Evolutionary conservation across 2,797 vertebrate genomes (phyloP).

Genomic region (Sebastes trivittatus): DNA sequence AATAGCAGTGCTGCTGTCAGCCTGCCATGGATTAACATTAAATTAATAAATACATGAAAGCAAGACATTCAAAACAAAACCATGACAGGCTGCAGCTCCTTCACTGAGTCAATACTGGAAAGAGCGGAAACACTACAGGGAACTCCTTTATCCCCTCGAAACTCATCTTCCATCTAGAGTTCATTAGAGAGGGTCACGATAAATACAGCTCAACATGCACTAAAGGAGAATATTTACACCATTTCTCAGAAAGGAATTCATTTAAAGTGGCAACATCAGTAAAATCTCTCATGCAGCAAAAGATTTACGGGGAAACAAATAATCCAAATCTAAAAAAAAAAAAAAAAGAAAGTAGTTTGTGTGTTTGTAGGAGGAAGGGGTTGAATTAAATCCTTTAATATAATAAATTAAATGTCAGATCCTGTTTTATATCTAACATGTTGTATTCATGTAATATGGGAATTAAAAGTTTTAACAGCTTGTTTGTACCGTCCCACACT

Average conservation of each 20-base stretch:
- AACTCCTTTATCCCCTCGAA: not conserved
- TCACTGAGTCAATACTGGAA: not conserved
- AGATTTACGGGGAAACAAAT: not conserved
- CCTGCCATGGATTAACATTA: not conserved
- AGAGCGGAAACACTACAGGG: not conserved
- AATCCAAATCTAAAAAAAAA: not conserved
- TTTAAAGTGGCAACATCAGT: not conserved
- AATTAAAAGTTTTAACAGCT: not conserved
- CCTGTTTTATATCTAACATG: not conserved
- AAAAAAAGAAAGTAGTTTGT: not conserved
- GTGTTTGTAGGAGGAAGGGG: not conserved
- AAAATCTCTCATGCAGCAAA: conserved; percentile 8
- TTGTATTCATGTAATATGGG: not conserved
- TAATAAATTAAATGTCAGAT: not conserved
- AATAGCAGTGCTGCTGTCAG: conserved; percentile 7
- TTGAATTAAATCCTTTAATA: not conserved
- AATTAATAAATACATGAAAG: conserved; percentile 50
- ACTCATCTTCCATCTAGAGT: not conserved
- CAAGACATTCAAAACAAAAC: not conserved
- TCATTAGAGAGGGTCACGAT: not conserved
- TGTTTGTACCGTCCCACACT: not conserved
- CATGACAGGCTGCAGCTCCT: not conserved
- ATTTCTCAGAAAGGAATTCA: not conserved
- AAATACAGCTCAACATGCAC: conserved; percentile 34
- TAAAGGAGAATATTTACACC: conserved; percentile 38